Evolutionary conservation across 2,888 invertebrate genomes (phyloP).

Genomic region (Nemurella pictetii): DNA sequence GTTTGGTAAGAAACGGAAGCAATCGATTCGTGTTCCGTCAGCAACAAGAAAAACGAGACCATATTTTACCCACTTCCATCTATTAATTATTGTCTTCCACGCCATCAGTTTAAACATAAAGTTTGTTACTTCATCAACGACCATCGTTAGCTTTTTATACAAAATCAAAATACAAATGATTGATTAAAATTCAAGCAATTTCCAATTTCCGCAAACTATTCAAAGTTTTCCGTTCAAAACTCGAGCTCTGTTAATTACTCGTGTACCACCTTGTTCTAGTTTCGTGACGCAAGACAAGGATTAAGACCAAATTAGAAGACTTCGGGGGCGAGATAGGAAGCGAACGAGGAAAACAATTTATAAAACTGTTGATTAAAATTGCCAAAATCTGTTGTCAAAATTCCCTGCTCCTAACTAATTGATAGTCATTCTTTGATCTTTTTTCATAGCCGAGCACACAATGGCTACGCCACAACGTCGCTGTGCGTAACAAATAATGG

Average conservation of each 20-base stretch:
- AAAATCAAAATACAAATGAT: conserved; percentile 12
- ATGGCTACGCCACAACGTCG: background rate
- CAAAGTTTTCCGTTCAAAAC: background rate
- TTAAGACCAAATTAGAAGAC: background rate
- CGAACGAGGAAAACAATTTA: background rate
- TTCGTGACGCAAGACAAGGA: background rate
- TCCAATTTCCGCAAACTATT: conserved; percentile 3
- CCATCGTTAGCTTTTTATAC: background rate
- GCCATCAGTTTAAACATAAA: too few species aligned
- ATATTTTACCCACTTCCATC: background rate
- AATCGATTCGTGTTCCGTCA: background rate
- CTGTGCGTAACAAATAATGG: background rate
- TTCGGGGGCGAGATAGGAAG: background rate
- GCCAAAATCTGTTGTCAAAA: conserved; percentile 19
- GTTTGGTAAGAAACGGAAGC: too few species aligned
- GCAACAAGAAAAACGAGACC: background rate
- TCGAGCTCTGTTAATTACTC: conserved; percentile 22
- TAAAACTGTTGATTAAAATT: conserved; percentile 6
- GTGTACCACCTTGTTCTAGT: conserved; percentile 24
- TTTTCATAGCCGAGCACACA: background rate
- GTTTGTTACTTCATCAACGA: background rate
- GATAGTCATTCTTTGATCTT: background rate
- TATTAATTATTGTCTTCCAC: background rate
- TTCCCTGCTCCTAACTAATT: conserved; percentile 8
- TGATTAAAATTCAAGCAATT: conserved; percentile 22